A percentile compares a stretch with the other conserved stretches of the same genome.
phyloP scores from a whole-genome alignment of 2,888 invertebrate genomes.

The Melolontha melolontha region DNA sequence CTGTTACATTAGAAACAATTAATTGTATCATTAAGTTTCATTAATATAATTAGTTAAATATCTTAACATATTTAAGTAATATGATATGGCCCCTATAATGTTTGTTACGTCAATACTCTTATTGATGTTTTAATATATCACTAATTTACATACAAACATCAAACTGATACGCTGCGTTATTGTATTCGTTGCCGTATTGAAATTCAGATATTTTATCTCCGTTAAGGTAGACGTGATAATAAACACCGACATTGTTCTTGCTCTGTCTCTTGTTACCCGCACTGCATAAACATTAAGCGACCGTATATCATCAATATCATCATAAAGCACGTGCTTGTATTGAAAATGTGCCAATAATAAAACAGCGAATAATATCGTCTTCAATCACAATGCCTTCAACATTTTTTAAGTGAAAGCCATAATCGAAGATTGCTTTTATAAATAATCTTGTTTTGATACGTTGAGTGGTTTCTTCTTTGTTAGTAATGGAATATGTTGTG shows the following conservation, averaged over 20 bases:
- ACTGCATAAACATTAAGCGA: constrained; percentile 27
- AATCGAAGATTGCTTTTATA: too few species aligned
- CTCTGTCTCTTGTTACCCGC: constrained; percentile 28
- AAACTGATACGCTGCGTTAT: background rate
- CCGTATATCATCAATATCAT: constrained; percentile 23
- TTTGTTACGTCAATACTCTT: too few species aligned
- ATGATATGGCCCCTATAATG: too few species aligned
- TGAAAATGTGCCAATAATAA: constrained; percentile 35
- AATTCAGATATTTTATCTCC: constrained; percentile 30
- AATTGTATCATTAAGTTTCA: too few species aligned
- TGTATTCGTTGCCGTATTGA: constrained; percentile 18
- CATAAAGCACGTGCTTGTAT: constrained; percentile 26
- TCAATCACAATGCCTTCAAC: constrained; percentile 8
- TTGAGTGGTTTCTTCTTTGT: too few species aligned
- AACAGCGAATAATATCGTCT: constrained; percentile 14
- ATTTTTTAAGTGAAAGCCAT: background rate
- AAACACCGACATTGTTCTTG: constrained; percentile 32
- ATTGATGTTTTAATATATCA: too few species aligned
- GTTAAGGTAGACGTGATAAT: constrained; percentile 31
- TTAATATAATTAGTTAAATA: too few species aligned
- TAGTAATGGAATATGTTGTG: too few species aligned
- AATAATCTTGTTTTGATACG: too few species aligned
- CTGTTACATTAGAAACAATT: too few species aligned
- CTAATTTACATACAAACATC: too few species aligned
- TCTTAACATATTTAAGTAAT: too few species aligned